Conservation (phyloP, 2,888 invertebrate genomes). For the Scelioninae gen. 2 region DNA sequence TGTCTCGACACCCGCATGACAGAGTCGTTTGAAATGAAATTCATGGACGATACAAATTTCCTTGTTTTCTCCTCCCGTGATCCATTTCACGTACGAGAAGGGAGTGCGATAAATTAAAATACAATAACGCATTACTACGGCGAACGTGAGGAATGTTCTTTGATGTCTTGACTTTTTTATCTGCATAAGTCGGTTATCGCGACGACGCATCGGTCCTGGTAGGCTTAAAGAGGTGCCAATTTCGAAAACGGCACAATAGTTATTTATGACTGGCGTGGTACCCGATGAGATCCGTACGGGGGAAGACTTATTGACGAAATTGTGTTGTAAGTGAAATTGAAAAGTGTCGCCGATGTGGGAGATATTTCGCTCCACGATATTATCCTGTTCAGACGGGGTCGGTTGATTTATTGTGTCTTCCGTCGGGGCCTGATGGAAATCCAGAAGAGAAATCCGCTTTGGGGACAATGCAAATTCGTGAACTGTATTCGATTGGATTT, state of each 20-base stretch:
- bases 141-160: slow-evolving; percentile 29
- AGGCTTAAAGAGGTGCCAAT: slow-evolving; percentile 42
- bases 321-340: slow-evolving; percentile 51
- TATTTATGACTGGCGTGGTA: slow-evolving; percentile 28
- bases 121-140: slow-evolving; percentile 34
- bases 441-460: slow-evolving; percentile 41
- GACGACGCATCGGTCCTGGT: slow-evolving; percentile 16
- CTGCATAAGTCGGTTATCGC: slow-evolving; percentile 41
- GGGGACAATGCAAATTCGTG: slow-evolving; percentile 44
- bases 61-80: slow-evolving; percentile 25
- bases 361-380: slow-evolving; percentile 43
- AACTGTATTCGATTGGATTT: slow-evolving; percentile 23
- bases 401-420: slow-evolving; percentile 45
- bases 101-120: slow-evolving; percentile 40
- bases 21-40: slow-evolving; percentile 22
- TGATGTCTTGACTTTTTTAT: slow-evolving; percentile 42
- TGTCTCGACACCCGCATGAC: slow-evolving; percentile 25
- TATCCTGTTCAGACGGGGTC: slow-evolving; percentile 25
- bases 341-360: slow-evolving; percentile 46
- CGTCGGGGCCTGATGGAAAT: slow-evolving; percentile 32
- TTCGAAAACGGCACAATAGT: slow-evolving; percentile 50
- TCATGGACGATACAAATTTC: slow-evolving; percentile 27
- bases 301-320: slow-evolving; percentile 50
- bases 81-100: slow-evolving; percentile 12
- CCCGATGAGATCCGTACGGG: slow-evolving; percentile 25